Base-by-base conservation (phyloP, 1,140 invertebrate genomes). In the Delia radicum region DNA sequence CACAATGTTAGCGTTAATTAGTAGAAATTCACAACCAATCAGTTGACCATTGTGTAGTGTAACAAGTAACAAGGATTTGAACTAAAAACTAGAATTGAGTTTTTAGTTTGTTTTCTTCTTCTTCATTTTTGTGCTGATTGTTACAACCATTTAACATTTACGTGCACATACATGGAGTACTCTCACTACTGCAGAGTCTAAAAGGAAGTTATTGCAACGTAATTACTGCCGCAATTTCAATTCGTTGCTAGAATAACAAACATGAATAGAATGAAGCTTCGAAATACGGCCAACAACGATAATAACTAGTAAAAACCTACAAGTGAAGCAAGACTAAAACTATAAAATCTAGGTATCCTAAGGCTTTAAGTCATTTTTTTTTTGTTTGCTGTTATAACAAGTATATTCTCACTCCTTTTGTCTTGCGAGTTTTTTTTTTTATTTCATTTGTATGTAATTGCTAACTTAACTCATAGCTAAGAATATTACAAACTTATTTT, bases 11-110 rank as follows among this genome's bases (percentile, higher is more conserved):
- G 29, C 29, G 29, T 82, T 83, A 83, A 83, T 83, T 82, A 83
- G 82, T 80, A 81, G 78, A 83, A 83, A 81, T 81, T 83, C 82
- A 77, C 75, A 82, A 80, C 80, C 83, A 83, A 83, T 83, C 82
- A 83, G 82, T 78, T 75, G 73, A 73, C 78, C 78, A 83, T 83
- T 83, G 82, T 83, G 73, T 81, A 69, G n/a, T n/a, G n/a, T n/a
- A n/a, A n/a, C 71, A n/a, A 24, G 29, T 75, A 28, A 75, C 73
- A 73, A 37, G 42, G 21, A n/a, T n/a, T n/a, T 67, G 46, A 37
- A 37, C 18, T 33, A 7, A 37, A 21, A 18, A 28, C 29, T 29
- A 28, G 24, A 61, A 67, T 81, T 76, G 75, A 78, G 46, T 55
- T 21, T 55, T 7, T 18, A 21, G 48, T 55, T 4, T 55, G 5